Evolutionary conservation across 2,797 vertebrate species (phyloP), one percentile per base, ranked within the genome.

Genomic region (Falco biarmicus): DNA sequence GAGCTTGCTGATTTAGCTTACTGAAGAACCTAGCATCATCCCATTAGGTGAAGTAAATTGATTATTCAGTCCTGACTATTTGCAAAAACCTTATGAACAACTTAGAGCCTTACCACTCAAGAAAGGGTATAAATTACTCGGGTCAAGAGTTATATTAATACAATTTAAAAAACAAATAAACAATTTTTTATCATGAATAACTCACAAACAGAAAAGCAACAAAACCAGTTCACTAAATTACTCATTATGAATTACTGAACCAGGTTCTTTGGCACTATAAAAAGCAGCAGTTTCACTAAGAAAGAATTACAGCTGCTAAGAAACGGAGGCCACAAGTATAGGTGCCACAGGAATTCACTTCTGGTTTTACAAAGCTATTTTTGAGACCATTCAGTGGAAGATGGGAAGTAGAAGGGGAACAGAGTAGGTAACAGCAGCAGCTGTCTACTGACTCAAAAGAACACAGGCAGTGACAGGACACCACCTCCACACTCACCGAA

Each of bases 1-100:
- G 31, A 79, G 59, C 56, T 64, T 92, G 71, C 64, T 84, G 84
- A 75, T 94, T 86, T 89, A 88, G 57, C 41, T 78, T 74, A 14
- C 71, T 74, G 75, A 93, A 93, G 84, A 91, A 68, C 28, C 29
- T 41, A 63, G 45, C 39, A 59, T 86, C 68, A 89, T 50, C 51
- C 12, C 10, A 89, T 89, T 93, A 92, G 39, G 34, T 59, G 84
- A 84, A 80, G 48, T 64, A 93, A 89, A 94, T 76, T 90, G 87
- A 86, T 93, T 95, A 94, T 77, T 82, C 50, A 94, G 93, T 90
- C 53, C 56, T 83, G 61, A 84, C 50, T 64, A 90, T 76, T 95
- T 95, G 73, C 53, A 93, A 91, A 84, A 92, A 32, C 8, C 34
- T 70, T 51, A 59, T 17, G 61, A 90, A 78, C 45, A 87, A 74